Base-by-base conservation (phyloP, 2,888 invertebrate genomes). In the Cataglyphis rosenhaueri region DNA sequence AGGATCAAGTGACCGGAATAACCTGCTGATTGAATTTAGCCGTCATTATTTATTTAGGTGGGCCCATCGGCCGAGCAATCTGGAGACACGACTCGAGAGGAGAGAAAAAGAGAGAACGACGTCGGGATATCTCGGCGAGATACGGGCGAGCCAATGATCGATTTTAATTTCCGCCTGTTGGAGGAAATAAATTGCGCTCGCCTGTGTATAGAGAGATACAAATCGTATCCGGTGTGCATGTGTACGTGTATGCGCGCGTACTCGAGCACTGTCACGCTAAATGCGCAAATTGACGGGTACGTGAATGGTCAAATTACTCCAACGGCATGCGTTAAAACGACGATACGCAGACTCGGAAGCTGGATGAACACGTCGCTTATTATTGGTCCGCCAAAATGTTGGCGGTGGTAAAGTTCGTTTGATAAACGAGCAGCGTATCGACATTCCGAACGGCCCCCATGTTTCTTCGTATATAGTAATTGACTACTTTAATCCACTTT, bases 11-110 rank as follows among this genome's bases (percentile, higher is more conserved):
- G 89, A 89, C 86, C 90, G 85, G 86, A 89, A 89, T 89, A 86
- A 87, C 73, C 83, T 59, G 78, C 57, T 90, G 88, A 89, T 90
- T 84, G 86, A 90, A 87, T 89, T 86, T 88, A 21, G 71, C 48
- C 62, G 81, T 78, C 86, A 87, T 89, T 89, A 89, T 87, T 89
- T 89, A 90, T 90, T 90, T 88, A 86, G 81, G 74, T 57, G 78
- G 59, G 48, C 52, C 55, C 82, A 71, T 48, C 68, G 57, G 44
- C 38, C 71, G 81, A 71, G 86, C 78, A 52, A 74, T 82, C 68
- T 79, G 32, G 35, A 62, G 64, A 62, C 57, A 52, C 25, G 29
- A 21, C 32, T 21, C 52, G 78, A 68, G 65, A 64, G 78, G 12
- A 65, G 68, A 66, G 74, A 74, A n/a, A 32, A 55, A 66, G 65